These are phyloP conservation scores for Muricea muricata DNA, from an alignment of 92 coral and sea anemone genomes.

Conservation along the genomic window DNA sequence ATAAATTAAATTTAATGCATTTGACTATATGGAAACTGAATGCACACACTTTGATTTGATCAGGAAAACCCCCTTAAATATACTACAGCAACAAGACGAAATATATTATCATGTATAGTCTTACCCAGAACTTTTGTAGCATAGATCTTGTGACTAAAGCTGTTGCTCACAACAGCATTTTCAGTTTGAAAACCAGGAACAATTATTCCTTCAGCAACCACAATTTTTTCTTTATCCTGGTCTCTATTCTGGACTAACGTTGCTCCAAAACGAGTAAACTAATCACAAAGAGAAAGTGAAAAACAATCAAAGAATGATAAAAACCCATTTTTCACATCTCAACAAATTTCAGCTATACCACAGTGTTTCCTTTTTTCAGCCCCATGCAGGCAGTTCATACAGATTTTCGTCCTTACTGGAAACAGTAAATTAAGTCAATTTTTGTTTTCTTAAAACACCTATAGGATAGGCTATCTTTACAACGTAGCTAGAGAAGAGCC, in stretches of 20 bases:
- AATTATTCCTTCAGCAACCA: conserved; percentile 2
- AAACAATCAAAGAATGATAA: neutral
- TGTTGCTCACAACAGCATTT: neutral
- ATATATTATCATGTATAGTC: neutral
- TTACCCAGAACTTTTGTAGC: neutral
- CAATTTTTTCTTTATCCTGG: neutral
- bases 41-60: no score
- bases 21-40: no score
- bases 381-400: no score
- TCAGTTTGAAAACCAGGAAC: conserved; percentile 11
- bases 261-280: conserved; percentile 32
- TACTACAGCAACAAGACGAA: neutral
- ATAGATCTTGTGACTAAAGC: neutral
- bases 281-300: neutral
- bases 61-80: no score
- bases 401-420: no score
- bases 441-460: no score
- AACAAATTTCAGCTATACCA: neutral
- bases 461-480: no score
- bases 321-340: neutral
- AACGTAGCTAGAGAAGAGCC: no score
- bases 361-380: no score
- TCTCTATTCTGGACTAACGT: neutral
- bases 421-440: no score
- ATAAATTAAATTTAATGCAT: neutral